Evolutionary conservation across 2,797 vertebrate species (phyloP).

Genomic region (Sciurus carolinensis): DNA sequence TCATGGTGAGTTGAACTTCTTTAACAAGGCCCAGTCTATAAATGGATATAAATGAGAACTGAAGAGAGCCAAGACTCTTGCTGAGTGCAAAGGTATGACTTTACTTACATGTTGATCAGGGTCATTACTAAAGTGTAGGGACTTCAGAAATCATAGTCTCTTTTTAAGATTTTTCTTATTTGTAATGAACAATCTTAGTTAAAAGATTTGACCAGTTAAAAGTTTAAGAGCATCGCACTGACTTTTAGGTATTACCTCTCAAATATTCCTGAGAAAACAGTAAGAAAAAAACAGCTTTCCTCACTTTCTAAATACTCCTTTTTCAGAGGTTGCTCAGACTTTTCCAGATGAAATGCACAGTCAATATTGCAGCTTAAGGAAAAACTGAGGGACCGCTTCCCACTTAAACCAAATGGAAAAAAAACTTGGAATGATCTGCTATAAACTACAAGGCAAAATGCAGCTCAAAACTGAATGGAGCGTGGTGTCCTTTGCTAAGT

Average conservation of each 20-base stretch:
- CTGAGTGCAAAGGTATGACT: background rate
- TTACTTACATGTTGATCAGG: background rate
- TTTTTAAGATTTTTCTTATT: too few species aligned
- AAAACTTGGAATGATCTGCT: background rate
- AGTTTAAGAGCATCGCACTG: background rate
- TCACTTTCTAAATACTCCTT: background rate
- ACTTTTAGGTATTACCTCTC: background rate
- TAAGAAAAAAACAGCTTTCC: background rate
- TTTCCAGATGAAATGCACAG: too few species aligned
- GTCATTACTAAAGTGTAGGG: too few species aligned
- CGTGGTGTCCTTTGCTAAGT: too few species aligned
- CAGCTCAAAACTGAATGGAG: too few species aligned
- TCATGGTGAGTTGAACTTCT: background rate
- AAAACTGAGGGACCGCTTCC: background rate
- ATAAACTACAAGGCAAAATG: too few species aligned
- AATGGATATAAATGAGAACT: background rate
- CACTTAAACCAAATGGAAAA: background rate
- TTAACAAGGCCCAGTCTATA: background rate
- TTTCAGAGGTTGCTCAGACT: background rate
- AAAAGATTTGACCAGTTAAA: background rate
- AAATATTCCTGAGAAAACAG: slow-evolving; percentile 21
- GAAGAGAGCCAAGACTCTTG: background rate
- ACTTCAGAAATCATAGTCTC: too few species aligned
- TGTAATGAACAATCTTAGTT: too few species aligned
- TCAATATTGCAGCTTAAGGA: too few species aligned